Evolutionary conservation across 2,797 vertebrate species (phyloP).

Genomic region (Pseudotriccus pelzelni): DNA sequence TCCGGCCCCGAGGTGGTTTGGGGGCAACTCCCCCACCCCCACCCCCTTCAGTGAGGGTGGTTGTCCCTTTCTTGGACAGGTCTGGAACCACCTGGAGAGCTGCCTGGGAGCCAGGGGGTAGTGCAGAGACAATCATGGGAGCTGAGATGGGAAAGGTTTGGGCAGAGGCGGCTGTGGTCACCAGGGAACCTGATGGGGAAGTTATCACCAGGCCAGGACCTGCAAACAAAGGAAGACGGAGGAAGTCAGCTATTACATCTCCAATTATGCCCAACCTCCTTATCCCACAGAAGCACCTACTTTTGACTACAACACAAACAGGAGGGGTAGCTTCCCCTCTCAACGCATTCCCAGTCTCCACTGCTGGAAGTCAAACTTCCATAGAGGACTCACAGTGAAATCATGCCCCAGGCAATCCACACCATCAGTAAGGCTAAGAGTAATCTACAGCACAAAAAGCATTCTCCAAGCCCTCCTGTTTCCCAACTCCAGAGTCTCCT

Average conservation of each 20-base stretch:
- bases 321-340: neutral
- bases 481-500: neutral
- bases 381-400: neutral
- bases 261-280: neutral
- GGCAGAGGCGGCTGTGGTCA: conserved; percentile 86
- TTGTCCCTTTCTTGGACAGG: conserved; percentile 78
- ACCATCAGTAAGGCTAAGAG: neutral
- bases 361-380: neutral
- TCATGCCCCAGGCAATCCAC: neutral
- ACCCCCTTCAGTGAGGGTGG: conserved; percentile 70
- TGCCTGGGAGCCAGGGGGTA: conserved; percentile 85
- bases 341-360: neutral
- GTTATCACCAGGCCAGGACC: conserved; percentile 95
- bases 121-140: conserved; percentile 93
- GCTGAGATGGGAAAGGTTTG: conserved; percentile 91
- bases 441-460: neutral
- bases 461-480: neutral
- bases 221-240: conserved; percentile 56
- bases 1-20: conserved; percentile 85
- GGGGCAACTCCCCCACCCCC: conserved; percentile 75
- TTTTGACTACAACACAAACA: conserved; percentile 28
- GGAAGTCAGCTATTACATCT: neutral
- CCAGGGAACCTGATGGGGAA: conserved; percentile 91
- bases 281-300: neutral
- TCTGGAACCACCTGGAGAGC: conserved; percentile 83